These are phyloP conservation scores for Danaus chrysippus DNA, from an alignment of 2,888 invertebrate species.

Conservation along the genomic window DNA sequence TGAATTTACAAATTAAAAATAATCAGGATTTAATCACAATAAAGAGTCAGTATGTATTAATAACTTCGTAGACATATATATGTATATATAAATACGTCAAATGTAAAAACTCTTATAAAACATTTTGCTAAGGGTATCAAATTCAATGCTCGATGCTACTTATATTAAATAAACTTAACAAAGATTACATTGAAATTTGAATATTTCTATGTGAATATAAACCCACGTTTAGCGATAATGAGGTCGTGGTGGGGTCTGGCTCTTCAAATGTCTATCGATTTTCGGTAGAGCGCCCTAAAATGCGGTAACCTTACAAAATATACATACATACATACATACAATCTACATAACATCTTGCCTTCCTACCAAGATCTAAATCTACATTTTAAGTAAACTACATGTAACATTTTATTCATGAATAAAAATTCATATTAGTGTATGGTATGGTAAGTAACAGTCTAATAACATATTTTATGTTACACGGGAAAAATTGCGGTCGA, in stretches of 20 bases:
- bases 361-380: not conserved
- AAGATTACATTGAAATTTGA: conserved; percentile 1
- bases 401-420: not conserved
- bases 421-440: not conserved
- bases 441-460: no score
- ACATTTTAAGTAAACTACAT: not conserved
- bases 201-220: conserved; percentile 3
- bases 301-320: conserved; percentile 4
- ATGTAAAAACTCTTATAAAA: no score
- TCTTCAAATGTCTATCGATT: conserved; percentile 8
- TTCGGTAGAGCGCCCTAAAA: conserved; percentile 7
- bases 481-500: no score
- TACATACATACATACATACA: not conserved
- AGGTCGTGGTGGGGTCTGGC: conserved; percentile 6
- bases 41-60: no score
- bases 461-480: no score
- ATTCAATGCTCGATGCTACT: not conserved
- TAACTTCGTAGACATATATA: no score
- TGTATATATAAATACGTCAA: no score
- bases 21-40: no score
- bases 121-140: no score
- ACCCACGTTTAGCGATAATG: conserved; percentile 7
- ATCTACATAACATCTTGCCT: not conserved
- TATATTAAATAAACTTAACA: not conserved
- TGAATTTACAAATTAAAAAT: no score